Evolutionary conservation across 2,888 invertebrate species (phyloP).

Genomic region (Sinohyriopsis cumingii): DNA sequence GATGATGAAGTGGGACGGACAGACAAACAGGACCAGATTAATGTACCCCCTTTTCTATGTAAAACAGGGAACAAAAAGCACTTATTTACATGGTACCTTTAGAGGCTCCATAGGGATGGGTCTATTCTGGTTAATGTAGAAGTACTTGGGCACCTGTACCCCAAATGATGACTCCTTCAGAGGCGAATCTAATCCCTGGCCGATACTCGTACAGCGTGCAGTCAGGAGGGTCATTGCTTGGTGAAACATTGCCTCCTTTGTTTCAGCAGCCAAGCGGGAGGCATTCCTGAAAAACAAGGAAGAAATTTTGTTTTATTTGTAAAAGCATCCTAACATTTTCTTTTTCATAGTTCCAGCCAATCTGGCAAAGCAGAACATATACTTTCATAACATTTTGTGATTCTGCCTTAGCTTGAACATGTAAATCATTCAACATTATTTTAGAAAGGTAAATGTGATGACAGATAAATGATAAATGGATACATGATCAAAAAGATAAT

Average conservation of each 20-base stretch:
- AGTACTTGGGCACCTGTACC: slow-evolving; percentile 49
- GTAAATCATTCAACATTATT: too few species aligned
- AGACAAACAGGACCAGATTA: not conserved
- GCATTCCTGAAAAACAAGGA: slow-evolving; percentile 40
- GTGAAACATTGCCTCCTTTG: slow-evolving; percentile 59
- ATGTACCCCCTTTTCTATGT: not conserved
- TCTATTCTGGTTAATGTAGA: slow-evolving; percentile 62
- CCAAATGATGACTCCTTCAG: slow-evolving; percentile 40
- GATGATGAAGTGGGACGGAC: too few species aligned
- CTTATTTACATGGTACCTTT: slow-evolving; percentile 44
- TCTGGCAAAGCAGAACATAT: too few species aligned
- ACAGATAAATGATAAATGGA: too few species aligned
- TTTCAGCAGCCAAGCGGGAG: slow-evolving; percentile 45
- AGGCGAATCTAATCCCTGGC: slow-evolving; percentile 19
- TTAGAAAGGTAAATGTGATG: too few species aligned
- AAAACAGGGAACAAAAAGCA: not conserved
- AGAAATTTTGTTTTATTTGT: too few species aligned
- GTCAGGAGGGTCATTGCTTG: slow-evolving; percentile 59
- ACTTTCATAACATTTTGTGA: too few species aligned
- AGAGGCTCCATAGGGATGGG: slow-evolving; percentile 66
- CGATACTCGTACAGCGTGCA: slow-evolving; percentile 49
- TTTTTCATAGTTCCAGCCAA: too few species aligned
- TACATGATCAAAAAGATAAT: too few species aligned
- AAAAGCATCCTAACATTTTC: too few species aligned
- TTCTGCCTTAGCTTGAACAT: too few species aligned